phyloP scores from a whole-genome alignment of 2,113 vertebrate species.

The Cyanoliseus patagonus region DNA sequence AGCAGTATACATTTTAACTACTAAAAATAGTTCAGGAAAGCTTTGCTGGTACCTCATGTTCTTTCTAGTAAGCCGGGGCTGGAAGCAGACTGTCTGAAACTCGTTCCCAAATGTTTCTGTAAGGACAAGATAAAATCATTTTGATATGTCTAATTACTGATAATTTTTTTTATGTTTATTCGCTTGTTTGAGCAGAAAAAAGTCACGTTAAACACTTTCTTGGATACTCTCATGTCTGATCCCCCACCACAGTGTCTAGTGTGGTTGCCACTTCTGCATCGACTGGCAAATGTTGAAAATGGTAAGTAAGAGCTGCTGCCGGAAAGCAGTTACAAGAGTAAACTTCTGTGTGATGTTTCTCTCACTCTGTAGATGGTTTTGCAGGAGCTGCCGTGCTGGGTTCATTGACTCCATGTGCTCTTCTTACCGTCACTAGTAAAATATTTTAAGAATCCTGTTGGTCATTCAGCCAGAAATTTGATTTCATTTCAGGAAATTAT shows the following conservation, averaged over 20 bases:
- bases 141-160: not conserved
- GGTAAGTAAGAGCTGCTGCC: slow-evolving; percentile 76
- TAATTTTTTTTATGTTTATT: slow-evolving; percentile 19
- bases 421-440: not conserved
- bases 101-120: not conserved
- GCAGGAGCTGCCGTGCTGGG: not conserved
- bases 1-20: not conserved
- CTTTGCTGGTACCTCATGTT: not conserved
- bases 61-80: not conserved
- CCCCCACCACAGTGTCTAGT: slow-evolving; percentile 97
- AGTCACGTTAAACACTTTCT: slow-evolving; percentile 94
- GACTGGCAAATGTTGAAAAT: slow-evolving; percentile 98
- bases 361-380: not conserved
- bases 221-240: slow-evolving; percentile 98
- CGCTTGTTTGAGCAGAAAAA: slow-evolving; percentile 86
- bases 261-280: slow-evolving; percentile 97
- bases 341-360: not conserved
- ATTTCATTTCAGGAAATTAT: not conserved
- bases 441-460: not conserved
- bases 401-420: not conserved
- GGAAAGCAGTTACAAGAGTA: not conserved
- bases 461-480: not conserved
- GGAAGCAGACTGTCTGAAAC: not conserved
- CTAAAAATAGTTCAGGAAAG: not conserved
- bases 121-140: not conserved